Evolutionary conservation across 1,140 invertebrate genomes (phyloP).

Genomic region (Neomicropteryx cornuta): DNA sequence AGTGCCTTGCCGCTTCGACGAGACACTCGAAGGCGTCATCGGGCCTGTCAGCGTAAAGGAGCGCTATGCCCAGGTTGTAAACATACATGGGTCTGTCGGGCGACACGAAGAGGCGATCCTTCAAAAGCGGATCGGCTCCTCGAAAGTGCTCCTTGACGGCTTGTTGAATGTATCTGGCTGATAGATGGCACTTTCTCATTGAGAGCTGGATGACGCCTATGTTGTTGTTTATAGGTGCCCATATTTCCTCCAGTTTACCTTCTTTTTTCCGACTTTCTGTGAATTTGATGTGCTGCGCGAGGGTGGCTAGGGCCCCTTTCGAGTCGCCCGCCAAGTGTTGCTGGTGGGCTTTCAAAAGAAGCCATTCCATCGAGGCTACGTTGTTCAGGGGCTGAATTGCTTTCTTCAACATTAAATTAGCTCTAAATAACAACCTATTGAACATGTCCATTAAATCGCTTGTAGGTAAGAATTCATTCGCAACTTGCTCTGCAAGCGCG

Average conservation of each 20-base stretch:
- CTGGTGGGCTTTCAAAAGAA: slow-evolving; percentile 41
- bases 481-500: slow-evolving; percentile 27
- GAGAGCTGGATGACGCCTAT: slow-evolving; percentile 80
- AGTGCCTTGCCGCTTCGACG: slow-evolving; percentile 74
- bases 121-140: slow-evolving; percentile 29
- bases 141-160: slow-evolving; percentile 72
- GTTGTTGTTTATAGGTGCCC: slow-evolving; percentile 78
- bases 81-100: slow-evolving; percentile 69
- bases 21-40: slow-evolving; percentile 85
- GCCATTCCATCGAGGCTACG: slow-evolving; percentile 32
- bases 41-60: slow-evolving; percentile 70
- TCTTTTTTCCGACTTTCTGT: slow-evolving; percentile 31
- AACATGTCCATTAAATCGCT: slow-evolving; percentile 28
- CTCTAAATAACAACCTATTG: slow-evolving; percentile 36
- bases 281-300: slow-evolving; percentile 37
- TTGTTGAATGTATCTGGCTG: slow-evolving; percentile 74
- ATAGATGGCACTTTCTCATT: slow-evolving; percentile 76
- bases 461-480: slow-evolving; percentile 21
- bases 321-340: slow-evolving; percentile 43
- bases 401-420: slow-evolving; percentile 38
- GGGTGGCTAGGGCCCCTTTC: slow-evolving; percentile 39
- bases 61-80: slow-evolving; percentile 83
- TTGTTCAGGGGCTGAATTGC: slow-evolving; percentile 35
- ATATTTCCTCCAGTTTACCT: slow-evolving; percentile 34
- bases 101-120: slow-evolving; percentile 27